Percentiles rank a stretch among this genome's conserved stretches.
phyloP scores from a whole-genome alignment of 2,797 vertebrate species.

The Gymnodraco acuticeps region DNA sequence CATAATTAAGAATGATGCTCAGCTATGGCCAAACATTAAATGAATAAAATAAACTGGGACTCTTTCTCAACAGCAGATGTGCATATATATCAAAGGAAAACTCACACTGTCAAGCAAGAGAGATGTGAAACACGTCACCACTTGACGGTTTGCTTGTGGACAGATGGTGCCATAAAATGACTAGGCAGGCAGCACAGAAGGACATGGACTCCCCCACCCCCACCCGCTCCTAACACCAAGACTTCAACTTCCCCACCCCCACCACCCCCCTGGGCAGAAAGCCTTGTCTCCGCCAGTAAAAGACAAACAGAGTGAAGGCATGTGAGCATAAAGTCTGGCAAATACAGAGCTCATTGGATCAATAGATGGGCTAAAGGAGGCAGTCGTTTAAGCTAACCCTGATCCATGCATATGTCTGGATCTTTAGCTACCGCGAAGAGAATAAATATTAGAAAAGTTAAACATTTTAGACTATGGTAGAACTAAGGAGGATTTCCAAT shows the following conservation, averaged over 20 bases:
- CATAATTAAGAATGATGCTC: constrained; percentile 51
- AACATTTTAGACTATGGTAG: not conserved
- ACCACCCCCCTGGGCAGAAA: constrained; percentile 54
- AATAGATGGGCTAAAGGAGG: constrained; percentile 65
- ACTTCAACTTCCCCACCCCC: constrained; percentile 47
- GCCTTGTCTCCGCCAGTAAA: constrained; percentile 66
- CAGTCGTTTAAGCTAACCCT: constrained; percentile 58
- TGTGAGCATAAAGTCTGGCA: constrained; percentile 69
- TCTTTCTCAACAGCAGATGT: constrained; percentile 68
- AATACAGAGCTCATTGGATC: constrained; percentile 68
- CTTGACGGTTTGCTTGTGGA: constrained; percentile 77
- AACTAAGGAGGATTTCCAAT: not conserved
- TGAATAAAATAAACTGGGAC: constrained; percentile 56
- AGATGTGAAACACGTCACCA: constrained; percentile 72
- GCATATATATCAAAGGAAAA: constrained; percentile 69
- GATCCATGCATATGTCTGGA: constrained; percentile 34
- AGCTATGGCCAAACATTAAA: constrained; percentile 58
- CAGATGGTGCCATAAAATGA: constrained; percentile 84
- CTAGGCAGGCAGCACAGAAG: constrained; percentile 79
- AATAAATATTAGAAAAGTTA: constrained; percentile 22
- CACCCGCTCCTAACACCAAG: constrained; percentile 24
- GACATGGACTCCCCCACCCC: constrained; percentile 40
- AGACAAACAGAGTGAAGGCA: constrained; percentile 79
- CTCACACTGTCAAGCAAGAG: constrained; percentile 61
- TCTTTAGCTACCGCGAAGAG: constrained; percentile 28